Conservation (phyloP, 2,113 vertebrate genomes). For the Hoplias malabaricus region DNA sequence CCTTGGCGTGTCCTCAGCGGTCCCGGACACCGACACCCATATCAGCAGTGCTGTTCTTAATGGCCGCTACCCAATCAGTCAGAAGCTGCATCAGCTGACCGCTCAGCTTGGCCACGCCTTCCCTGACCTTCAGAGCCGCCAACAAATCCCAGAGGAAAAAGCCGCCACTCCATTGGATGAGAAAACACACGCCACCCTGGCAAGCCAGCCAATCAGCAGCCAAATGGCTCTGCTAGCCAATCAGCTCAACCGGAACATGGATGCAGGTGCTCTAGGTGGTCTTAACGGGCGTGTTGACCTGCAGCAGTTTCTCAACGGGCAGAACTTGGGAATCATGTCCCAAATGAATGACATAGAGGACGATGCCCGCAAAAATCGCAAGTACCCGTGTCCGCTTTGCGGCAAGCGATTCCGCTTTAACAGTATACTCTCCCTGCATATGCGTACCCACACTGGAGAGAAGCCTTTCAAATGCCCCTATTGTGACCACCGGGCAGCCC, state of each 20-base stretch:
- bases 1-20: constrained; percentile 95
- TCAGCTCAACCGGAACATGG: constrained; percentile 93
- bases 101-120: constrained; percentile 97
- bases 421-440: constrained; percentile 97
- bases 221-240: constrained; percentile 96
- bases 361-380: constrained; percentile 94
- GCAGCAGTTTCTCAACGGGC: constrained; percentile 97
- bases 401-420: constrained; percentile 98
- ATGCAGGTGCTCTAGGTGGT: constrained; percentile 78
- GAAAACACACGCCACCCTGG: constrained; percentile 86
- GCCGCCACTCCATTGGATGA: constrained; percentile 84
- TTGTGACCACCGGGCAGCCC: constrained; percentile 95
- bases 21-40: constrained; percentile 88
- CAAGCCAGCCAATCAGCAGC: constrained; percentile 91
- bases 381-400: constrained; percentile 95
- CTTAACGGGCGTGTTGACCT: constrained; percentile 93
- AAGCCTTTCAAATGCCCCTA: constrained; percentile 99
- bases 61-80: constrained; percentile 98
- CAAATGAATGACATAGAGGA: constrained; percentile 99
- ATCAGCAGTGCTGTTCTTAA: constrained; percentile 92
- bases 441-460: constrained; percentile 98
- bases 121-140: constrained; percentile 88
- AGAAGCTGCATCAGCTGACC: constrained; percentile 96
- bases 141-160: constrained; percentile 91
- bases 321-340: constrained; percentile 98